phyloP scores from a whole-genome alignment of 2,113 vertebrate genomes.

The Nettapus auritus region DNA sequence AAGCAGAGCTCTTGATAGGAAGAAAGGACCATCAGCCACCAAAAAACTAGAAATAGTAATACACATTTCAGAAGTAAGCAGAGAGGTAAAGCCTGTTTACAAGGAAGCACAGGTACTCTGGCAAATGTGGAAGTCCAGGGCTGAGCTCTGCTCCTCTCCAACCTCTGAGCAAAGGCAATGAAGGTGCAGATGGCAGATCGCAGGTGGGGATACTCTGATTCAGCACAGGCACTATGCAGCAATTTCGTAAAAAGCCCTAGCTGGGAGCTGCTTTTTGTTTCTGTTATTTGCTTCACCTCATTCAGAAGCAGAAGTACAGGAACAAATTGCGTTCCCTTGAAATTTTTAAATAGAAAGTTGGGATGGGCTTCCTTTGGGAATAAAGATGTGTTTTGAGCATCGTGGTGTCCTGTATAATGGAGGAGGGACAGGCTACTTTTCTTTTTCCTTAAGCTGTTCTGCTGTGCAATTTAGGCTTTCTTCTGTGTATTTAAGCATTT shows the following conservation, averaged over 20 bases:
- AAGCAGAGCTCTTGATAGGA: background rate
- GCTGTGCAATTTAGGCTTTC: fast-evolving
- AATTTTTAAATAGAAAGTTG: background rate
- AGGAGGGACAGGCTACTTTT: background rate
- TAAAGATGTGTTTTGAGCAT: background rate
- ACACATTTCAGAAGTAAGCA: background rate
- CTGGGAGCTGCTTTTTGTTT: background rate
- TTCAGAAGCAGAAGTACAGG: background rate
- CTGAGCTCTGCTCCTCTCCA: background rate
- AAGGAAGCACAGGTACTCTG: background rate
- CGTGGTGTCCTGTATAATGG: background rate
- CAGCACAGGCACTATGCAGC: background rate
- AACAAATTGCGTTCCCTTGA: background rate
- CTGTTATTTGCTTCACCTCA: background rate
- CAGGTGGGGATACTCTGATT: background rate
- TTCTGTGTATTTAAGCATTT: background rate
- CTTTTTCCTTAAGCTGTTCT: background rate
- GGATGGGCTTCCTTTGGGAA: background rate
- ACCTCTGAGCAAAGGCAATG: background rate
- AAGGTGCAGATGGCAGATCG: background rate
- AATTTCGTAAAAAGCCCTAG: background rate
- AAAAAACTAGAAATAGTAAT: background rate
- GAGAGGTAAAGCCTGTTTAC: background rate
- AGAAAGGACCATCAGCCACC: background rate
- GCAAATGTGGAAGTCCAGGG: background rate